Base-by-base conservation (phyloP, 2,888 invertebrate species). In the Gortyna flavago region DNA sequence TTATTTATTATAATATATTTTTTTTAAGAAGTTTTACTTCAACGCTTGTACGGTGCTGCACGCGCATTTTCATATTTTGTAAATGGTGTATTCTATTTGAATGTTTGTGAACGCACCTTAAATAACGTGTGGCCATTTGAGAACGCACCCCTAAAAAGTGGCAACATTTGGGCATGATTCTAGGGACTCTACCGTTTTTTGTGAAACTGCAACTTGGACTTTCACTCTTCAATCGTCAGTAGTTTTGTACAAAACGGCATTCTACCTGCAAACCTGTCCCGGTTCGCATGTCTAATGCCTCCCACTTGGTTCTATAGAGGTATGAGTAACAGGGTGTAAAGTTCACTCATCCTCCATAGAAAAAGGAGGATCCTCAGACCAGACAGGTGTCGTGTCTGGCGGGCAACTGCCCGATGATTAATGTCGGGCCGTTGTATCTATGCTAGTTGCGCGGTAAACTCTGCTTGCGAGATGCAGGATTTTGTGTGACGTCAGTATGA, bases 81-180 rank as follows among this genome's bases (percentile, higher is more conserved):
- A 57, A 5, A n/a, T n/a, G 57, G 13, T 29, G 29, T 2, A 16
- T 16, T 57, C 6, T 16, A 16, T 29, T n/a, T 57, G 5, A 57
- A 11, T 61, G 16, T 32, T 61, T 16, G 44, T 48, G 35, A 75
- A 59, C 35, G 25, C 59, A 48, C 6, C 8, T 8, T 41, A 25
- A 16, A 11, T 38, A 41, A 44, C 29, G 18, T 75, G 11, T 25
- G 25, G 9, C 16, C 8, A 6, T 61, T 38, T 76, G 25, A 51
- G 6, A 32, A 32, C 18, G 0, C 25, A 51, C n/a, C 9, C 32
- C 25, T 32, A 21, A 3, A 44, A n/a, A 44, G 4, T 70, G 32
- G 70, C 70, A 70, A 48, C 59, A 77, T 32, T 35, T 13, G 4
- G 32, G 25, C 0, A 54, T 54, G 11, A 51, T 72, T 73, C 29